A percentile compares a stretch with the other conserved stretches of the same genome.
phyloP scores from a whole-genome alignment of 2,797 vertebrate genomes.

The Glyptemys insculpta region DNA sequence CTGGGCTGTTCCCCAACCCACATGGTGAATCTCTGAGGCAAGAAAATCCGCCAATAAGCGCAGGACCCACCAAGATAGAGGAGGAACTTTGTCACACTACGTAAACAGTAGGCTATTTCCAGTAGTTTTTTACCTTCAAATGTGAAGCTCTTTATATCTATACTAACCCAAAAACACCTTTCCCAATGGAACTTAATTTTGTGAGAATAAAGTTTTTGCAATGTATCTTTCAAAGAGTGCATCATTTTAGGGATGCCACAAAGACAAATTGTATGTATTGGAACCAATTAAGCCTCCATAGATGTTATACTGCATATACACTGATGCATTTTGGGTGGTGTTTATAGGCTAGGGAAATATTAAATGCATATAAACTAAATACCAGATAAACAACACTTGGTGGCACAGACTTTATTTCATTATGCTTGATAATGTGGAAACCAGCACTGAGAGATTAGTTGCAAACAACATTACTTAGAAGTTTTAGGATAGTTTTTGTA shows the following conservation, averaged over 20 bases:
- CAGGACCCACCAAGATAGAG: no score
- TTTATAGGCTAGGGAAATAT: not conserved
- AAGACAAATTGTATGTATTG: not conserved
- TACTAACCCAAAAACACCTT: not conserved
- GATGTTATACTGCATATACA: no score
- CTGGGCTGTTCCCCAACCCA: no score
- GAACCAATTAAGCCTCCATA: not conserved
- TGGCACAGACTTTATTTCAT: not conserved
- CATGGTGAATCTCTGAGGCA: no score
- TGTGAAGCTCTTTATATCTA: not conserved
- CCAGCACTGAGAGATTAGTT: not conserved
- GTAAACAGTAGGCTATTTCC: not conserved
- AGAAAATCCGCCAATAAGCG: no score
- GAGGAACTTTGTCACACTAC: no score
- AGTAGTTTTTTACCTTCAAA: not conserved
- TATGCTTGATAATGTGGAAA: not conserved
- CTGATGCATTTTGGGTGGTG: not conserved
- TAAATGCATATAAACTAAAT: not conserved
- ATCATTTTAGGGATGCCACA: not conserved
- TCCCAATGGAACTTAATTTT: not conserved
- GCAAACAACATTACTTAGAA: not conserved
- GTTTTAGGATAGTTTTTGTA: not conserved
- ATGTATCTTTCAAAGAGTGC: not conserved
- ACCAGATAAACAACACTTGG: not conserved
- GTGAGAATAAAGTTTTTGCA: not conserved